Percentiles rank a stretch among this genome's conserved stretches.
Conservation (phyloP, 2,888 invertebrate species). For the Neocrepidodera transversa region DNA sequence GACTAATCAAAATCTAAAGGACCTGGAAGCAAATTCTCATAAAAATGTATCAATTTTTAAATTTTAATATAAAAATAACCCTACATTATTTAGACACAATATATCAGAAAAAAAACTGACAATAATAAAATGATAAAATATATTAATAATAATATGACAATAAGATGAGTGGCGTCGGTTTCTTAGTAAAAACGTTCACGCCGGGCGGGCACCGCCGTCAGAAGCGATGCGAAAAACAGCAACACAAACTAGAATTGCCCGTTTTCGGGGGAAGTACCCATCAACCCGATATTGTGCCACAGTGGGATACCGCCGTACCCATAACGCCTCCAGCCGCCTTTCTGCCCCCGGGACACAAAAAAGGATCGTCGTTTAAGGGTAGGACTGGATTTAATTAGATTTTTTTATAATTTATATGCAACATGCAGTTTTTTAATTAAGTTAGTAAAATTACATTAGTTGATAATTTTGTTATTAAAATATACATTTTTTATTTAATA, state of each 20-base stretch:
- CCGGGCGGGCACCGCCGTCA: constrained; percentile 68
- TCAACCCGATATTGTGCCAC: constrained; percentile 63
- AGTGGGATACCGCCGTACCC: constrained; percentile 67
- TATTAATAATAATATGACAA: constrained; percentile 11
- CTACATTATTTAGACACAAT: too few species aligned
- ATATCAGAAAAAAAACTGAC: too few species aligned
- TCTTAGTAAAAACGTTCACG: constrained; percentile 71
- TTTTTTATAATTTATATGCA: too few species aligned
- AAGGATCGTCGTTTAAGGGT: constrained; percentile 42
- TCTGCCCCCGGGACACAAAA: constrained; percentile 66
- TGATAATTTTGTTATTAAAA: too few species aligned
- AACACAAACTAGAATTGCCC: constrained; percentile 56
- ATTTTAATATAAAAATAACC: too few species aligned
- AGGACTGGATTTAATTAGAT: constrained; percentile 24
- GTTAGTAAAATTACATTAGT: too few species aligned
- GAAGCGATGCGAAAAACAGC: constrained; percentile 70
- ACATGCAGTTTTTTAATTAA: too few species aligned
- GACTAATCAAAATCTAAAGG: too few species aligned
- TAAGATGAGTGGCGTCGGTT: constrained; percentile 67
- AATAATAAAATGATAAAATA: too few species aligned
- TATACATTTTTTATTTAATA: too few species aligned
- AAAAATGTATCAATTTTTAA: too few species aligned
- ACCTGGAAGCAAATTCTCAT: too few species aligned
- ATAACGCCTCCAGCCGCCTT: constrained; percentile 75
- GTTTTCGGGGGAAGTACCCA: constrained; percentile 46